phyloP scores from a whole-genome alignment of 2,797 vertebrate species.

The Erpetoichthys calabaricus region DNA sequence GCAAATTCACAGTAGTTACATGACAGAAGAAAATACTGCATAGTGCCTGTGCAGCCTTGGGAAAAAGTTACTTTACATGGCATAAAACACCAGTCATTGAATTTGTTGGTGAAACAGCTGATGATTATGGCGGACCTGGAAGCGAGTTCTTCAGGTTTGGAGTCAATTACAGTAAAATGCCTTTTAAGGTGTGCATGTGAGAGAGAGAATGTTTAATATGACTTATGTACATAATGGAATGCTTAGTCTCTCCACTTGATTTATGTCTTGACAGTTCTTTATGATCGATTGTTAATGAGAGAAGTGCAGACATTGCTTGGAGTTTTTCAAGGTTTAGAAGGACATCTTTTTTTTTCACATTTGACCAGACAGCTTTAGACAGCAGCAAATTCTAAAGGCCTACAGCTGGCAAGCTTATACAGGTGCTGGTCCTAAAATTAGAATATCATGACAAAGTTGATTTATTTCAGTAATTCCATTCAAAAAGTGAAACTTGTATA shows the following conservation, averaged over 20 bases:
- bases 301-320: constrained; percentile 25
- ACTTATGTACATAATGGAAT: no score
- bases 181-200: no score
- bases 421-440: no score
- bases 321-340: constrained; percentile 35
- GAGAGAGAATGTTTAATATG: no score
- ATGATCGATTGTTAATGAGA: constrained; percentile 33
- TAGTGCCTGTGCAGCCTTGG: constrained; percentile 17
- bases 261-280: background rate
- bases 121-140: constrained; percentile 18
- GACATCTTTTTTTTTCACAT: constrained; percentile 29
- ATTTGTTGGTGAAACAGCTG: constrained; percentile 30
- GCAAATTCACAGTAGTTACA: constrained; percentile 13
- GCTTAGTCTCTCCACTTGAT: background rate
- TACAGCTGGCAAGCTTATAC: constrained; percentile 29
- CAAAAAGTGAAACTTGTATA: no score
- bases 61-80: constrained; percentile 30
- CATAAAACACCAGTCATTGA: constrained; percentile 23
- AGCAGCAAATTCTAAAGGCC: constrained; percentile 36
- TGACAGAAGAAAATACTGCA: constrained; percentile 20
- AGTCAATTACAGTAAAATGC: no score
- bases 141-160: constrained; percentile 46
- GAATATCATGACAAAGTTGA: no score
- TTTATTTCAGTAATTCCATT: no score
- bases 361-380: constrained; percentile 24